These are phyloP conservation scores for Enhydra lutris DNA, from an alignment of 2,113 vertebrate species.

Conservation along the genomic window DNA sequence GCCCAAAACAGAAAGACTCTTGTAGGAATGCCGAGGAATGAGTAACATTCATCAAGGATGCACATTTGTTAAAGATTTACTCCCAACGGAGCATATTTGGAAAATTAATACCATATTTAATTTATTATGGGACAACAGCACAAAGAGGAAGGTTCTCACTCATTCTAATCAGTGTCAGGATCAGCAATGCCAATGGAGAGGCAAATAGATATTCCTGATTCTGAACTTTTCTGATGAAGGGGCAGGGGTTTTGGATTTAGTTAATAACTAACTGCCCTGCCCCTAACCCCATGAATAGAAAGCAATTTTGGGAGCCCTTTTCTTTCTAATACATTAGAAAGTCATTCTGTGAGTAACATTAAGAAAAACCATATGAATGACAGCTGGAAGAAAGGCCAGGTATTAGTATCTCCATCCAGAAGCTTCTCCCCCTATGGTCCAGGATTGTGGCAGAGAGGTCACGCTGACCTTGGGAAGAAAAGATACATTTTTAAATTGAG, in stretches of 20 bases:
- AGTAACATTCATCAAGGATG: not conserved
- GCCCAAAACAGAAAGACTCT: not conserved
- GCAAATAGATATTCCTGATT: not conserved
- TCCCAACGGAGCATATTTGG: not conserved
- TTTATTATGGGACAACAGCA: not conserved
- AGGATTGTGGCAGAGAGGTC: not conserved
- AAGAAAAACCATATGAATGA: not conserved
- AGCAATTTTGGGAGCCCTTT: not conserved
- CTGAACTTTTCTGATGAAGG: not conserved
- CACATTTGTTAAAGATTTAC: not conserved
- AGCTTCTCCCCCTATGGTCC: not conserved
- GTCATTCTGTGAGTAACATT: not conserved
- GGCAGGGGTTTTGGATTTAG: not conserved
- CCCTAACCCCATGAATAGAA: not conserved
- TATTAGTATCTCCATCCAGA: not conserved
- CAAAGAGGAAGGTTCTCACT: not conserved
- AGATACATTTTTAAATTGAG: not conserved
- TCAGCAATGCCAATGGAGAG: not conserved
- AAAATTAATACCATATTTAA: slow-evolving; percentile 19
- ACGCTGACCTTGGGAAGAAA: not conserved
- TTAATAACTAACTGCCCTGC: not conserved
- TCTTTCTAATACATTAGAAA: not conserved
- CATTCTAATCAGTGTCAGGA: not conserved
- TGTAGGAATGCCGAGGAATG: not conserved
- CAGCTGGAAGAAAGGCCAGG: not conserved